Base-by-base conservation (phyloP, 1,140 invertebrate species). In the Pseudoatta argentina region DNA sequence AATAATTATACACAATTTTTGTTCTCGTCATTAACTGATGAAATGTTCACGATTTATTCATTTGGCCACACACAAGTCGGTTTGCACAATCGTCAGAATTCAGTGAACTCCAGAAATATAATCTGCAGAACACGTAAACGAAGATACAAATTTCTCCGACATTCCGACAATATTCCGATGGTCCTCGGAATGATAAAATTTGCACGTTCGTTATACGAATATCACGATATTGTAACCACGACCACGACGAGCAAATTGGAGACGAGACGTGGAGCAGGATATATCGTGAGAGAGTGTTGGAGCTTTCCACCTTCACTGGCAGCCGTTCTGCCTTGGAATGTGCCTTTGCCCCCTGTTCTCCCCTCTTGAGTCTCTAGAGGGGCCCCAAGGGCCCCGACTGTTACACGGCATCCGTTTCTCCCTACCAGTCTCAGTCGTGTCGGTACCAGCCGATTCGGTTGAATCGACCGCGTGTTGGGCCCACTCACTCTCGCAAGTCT, bases 271-370 rank as follows among this genome's bases (percentile, higher is more conserved):
- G 12, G 66, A 87, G 59, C 79, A 66, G 78, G 51, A 89, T 86
- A 86, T 85, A 86, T 85, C 89, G 88, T 88, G 90, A 87, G 90
- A 91, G 91, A 92, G 86, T 85, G 89, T 83, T 69, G 85, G 57
- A 75, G 79, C 73, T 85, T 88, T 90, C 92, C 92, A 89, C 91
- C 90, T 90, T 89, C 89, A 88, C 90, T 87, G 87, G 59, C 87
- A 86, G 91, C 87, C 90, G 87, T 89, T 92, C 91, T 87, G 87
- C 91, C 91, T 93, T 92, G 91, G 92, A 93, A 93, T 93, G 92
- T 90, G 91, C 89, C 88, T 88, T 90, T 89, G 91, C 88, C 91
- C 91, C 89, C 91, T 92, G 78, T 63, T 82, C 88, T 77, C 81
- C 73, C 57, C 24, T 71, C 75, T 72, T 44, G n/a, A 51, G 78